phyloP scores from a whole-genome alignment of 2,888 invertebrate species.

The Acrobasis consociella region DNA sequence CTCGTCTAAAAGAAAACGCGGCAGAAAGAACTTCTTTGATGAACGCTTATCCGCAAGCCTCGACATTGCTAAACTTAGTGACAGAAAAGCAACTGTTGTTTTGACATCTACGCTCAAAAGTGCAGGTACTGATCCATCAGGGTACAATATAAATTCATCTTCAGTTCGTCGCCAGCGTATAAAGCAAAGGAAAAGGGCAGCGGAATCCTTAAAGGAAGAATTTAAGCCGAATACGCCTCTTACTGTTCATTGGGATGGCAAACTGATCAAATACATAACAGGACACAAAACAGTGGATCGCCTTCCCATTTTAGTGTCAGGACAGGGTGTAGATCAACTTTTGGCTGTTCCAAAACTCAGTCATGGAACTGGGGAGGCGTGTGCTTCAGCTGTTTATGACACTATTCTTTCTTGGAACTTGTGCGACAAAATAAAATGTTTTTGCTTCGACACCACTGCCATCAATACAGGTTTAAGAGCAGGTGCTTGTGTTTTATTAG shows the following conservation, averaged over 20 bases:
- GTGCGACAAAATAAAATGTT: slow-evolving; percentile 25
- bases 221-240: slow-evolving; percentile 27
- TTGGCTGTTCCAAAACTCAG: slow-evolving; percentile 24
- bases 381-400: slow-evolving; percentile 26
- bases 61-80: slow-evolving; percentile 27
- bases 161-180: slow-evolving; percentile 26
- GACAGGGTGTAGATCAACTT: slow-evolving; percentile 32
- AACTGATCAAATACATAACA: slow-evolving; percentile 32
- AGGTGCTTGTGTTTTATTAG: slow-evolving; percentile 29
- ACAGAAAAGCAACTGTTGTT: slow-evolving; percentile 29
- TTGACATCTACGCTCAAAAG: slow-evolving; percentile 29
- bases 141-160: slow-evolving; percentile 24
- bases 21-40: slow-evolving; percentile 22
- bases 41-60: slow-evolving; percentile 22
- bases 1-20: slow-evolving; percentile 18
- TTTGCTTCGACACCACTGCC: slow-evolving; percentile 27
- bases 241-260: slow-evolving; percentile 32
- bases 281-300: slow-evolving; percentile 32
- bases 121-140: slow-evolving; percentile 21
- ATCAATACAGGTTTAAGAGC: slow-evolving; percentile 28
- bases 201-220: slow-evolving; percentile 17
- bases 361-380: slow-evolving; percentile 25
- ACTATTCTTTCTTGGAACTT: slow-evolving; percentile 23
- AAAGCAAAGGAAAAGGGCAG: slow-evolving; percentile 21
- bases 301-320: slow-evolving; percentile 31